Base-by-base conservation (phyloP, 2,888 invertebrate genomes). In the Noctua janthina region DNA sequence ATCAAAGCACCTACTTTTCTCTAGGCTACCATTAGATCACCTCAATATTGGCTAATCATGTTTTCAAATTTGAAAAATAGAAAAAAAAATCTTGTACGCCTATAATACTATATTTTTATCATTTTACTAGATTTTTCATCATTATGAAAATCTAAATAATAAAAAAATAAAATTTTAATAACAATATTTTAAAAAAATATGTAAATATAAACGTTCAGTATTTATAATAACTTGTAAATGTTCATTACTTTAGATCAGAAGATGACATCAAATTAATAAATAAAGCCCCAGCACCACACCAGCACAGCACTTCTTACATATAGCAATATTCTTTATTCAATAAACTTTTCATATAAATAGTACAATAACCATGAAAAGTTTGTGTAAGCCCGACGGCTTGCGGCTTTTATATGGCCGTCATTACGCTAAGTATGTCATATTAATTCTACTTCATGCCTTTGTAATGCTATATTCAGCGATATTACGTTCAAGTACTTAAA, bases 331-430 rank as follows among this genome's bases (percentile, higher is more conserved):
- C 66, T 69, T 84, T 79, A 80, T 86, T 80, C 66, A 85, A 86
- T 85, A 80, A 86, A 86, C 72, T 86, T 80, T 80, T 76, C 74
- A 46, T 83, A 85, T 83, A 72, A 78, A 86, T 86, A 86, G 62
- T 80, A 69, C 66, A 80, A 83, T 81, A 85, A 84, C 73, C 70
- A 85, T 84, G 77, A 86, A 86, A 86, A 86, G 76, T 85, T 85
- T 67, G 51, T 81, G 73, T 78, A 56, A 86, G 68, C 68, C 56
- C 74, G 74, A 51, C 81, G 71, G 79, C 79, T 68, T 71, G 71
- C 76, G 76, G 81, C 67, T 77, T 75, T 75, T 83, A 73, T 83
- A 83, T 11, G 67, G 51, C 66, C 75, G 69, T 71, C 84, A 81
- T 86, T 86, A 86, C 66, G 75, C 62, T 83, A 86, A 85, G 81